A percentile compares a stretch with the other conserved stretches of the same genome.
Evolutionary conservation across 2,888 invertebrate genomes (phyloP).

Genomic region (Lissocephala sabroskyi): DNA sequence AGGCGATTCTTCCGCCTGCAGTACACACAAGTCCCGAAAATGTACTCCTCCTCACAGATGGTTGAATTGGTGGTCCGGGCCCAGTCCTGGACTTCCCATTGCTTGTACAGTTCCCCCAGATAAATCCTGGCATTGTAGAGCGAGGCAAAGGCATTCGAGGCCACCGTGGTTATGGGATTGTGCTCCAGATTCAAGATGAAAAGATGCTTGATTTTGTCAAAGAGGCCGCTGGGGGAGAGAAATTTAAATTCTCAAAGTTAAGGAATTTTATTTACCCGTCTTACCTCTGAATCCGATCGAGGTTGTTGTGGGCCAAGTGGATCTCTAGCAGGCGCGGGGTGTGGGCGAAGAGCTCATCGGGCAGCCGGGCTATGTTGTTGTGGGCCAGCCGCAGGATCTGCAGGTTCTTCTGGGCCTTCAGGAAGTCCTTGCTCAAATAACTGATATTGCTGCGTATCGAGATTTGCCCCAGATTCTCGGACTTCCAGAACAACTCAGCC

Average conservation of each 20-base stretch:
- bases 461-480: constrained; percentile 38
- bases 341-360: constrained; percentile 41
- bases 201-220: constrained; percentile 38
- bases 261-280: background rate
- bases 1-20: constrained; percentile 48
- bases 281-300: constrained; percentile 46
- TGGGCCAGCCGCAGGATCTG: constrained; percentile 34
- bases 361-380: constrained; percentile 46
- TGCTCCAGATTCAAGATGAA: constrained; percentile 46
- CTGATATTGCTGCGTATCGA: constrained; percentile 48
- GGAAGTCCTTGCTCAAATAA: constrained; percentile 41
- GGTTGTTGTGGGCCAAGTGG: constrained; percentile 43
- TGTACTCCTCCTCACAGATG: constrained; percentile 48
- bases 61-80: constrained; percentile 42
- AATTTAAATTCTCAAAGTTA: background rate
- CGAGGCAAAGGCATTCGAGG: constrained; percentile 33
- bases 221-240: constrained; percentile 38
- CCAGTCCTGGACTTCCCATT: constrained; percentile 35
- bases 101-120: constrained; percentile 33
- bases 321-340: constrained; percentile 38
- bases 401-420: constrained; percentile 37
- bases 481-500: constrained; percentile 47
- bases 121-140: constrained; percentile 43
- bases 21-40: constrained; percentile 44
- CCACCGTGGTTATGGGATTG: constrained; percentile 47